Percentiles rank a stretch among this genome's conserved stretches.
Conservation (phyloP, 1,140 invertebrate species). For the Subanguina moxae region DNA sequence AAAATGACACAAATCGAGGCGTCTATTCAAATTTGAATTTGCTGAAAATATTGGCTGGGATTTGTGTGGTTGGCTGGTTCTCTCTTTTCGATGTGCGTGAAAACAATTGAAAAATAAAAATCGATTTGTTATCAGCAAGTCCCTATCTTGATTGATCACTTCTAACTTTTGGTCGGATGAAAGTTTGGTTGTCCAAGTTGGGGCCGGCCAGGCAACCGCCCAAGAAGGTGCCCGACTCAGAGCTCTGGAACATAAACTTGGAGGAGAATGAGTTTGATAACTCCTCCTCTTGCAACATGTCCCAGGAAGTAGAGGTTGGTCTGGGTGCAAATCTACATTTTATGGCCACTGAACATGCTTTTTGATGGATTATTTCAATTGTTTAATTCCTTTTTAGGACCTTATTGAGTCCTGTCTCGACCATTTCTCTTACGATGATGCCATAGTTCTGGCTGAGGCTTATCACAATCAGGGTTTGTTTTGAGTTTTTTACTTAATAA, state of each 20-base stretch:
- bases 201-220: neutral
- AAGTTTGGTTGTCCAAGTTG: neutral
- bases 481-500: neutral
- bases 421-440: conserved; percentile 45
- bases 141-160: neutral
- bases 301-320: neutral
- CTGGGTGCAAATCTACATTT: no score
- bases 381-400: neutral
- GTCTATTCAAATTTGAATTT: no score
- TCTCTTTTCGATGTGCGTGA: no score
- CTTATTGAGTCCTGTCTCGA: conserved; percentile 25
- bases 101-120: neutral
- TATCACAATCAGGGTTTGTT: conserved; percentile 31
- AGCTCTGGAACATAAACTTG: neutral
- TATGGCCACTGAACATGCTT: no score
- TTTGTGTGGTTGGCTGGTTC: no score
- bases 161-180: neutral
- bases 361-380: no score
- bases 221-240: neutral
- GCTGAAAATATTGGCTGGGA: no score
- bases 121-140: neutral
- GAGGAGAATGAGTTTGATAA: neutral
- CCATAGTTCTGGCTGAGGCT: conserved; percentile 32
- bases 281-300: neutral
- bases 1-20: no score